These are phyloP conservation scores for Botia kubotai DNA, from an alignment of 2,797 vertebrate species.

Conservation along the genomic window DNA sequence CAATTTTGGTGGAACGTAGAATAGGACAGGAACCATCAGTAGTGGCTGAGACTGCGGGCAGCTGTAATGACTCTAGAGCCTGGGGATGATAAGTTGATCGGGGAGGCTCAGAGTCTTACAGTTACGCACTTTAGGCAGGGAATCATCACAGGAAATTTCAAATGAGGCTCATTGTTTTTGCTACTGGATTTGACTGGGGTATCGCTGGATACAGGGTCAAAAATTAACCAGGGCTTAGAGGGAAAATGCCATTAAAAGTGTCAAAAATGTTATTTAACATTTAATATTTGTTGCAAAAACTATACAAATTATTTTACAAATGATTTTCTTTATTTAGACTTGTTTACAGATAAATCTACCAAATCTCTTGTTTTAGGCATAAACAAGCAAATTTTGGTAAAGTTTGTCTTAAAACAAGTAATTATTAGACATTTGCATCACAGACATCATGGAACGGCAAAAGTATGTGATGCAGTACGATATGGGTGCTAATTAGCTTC, in stretches of 20 bases:
- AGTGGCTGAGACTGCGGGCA: conserved; percentile 28
- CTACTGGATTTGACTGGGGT: conserved; percentile 17
- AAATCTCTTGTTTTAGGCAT: no score
- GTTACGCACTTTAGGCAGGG: conserved; percentile 5
- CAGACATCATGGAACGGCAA: no score
- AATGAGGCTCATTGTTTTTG: conserved; percentile 31
- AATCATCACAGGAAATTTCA: conserved; percentile 1
- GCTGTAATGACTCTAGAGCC: conserved; percentile 41
- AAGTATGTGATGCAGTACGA: no score
- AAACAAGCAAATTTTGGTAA: no score
- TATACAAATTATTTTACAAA: no score
- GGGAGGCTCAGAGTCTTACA: conserved; percentile 10
- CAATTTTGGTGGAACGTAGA: conserved; percentile 67
- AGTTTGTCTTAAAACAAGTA: no score
- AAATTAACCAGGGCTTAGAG: neutral
- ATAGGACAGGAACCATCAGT: conserved; percentile 46
- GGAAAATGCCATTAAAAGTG: neutral
- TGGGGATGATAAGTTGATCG: conserved; percentile 45
- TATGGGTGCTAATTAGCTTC: no score
- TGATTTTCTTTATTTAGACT: no score
- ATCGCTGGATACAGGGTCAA: neutral
- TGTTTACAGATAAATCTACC: no score
- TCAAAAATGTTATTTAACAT: no score
- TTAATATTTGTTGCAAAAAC: no score
- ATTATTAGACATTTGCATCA: no score